Conservation (phyloP, 2,797 vertebrate genomes). For the Luscinia megarhynchos region DNA sequence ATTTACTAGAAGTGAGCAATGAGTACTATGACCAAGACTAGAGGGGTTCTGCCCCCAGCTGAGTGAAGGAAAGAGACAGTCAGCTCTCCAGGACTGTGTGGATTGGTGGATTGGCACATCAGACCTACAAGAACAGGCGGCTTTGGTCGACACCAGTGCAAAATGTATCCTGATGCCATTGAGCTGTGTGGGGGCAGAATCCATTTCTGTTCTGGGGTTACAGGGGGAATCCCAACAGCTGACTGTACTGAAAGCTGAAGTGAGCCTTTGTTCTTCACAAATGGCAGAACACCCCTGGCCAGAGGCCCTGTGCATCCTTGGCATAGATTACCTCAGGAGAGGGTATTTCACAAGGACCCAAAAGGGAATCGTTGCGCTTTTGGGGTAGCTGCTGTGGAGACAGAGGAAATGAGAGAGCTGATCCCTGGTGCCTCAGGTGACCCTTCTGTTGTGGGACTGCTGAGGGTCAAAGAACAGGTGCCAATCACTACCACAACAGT, state of each 20-base stretch:
- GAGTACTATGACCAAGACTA: background rate
- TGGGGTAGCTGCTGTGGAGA: background rate
- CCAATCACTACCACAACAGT: fast-evolving
- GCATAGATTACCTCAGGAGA: background rate
- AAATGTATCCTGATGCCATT: background rate
- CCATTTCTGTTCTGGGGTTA: background rate
- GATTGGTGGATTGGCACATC: background rate
- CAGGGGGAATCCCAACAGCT: background rate
- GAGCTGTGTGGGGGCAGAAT: background rate
- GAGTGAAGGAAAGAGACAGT: background rate
- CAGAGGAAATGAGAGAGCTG: background rate
- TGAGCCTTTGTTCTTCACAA: too few species aligned
- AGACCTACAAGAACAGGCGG: too few species aligned
- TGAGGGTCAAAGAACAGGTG: background rate
- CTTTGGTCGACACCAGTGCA: background rate
- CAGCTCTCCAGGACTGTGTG: background rate
- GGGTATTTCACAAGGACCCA: too few species aligned
- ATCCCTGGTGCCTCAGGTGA: too few species aligned
- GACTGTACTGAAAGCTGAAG: too few species aligned
- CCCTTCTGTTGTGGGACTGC: background rate
- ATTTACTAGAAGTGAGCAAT: too few species aligned
- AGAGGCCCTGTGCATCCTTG: too few species aligned
- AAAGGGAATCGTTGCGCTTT: background rate
- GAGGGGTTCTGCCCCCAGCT: background rate
- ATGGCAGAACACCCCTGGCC: too few species aligned